Conservation (phyloP, 2,797 vertebrate genomes). For the Brotogeris chrysoptera region DNA sequence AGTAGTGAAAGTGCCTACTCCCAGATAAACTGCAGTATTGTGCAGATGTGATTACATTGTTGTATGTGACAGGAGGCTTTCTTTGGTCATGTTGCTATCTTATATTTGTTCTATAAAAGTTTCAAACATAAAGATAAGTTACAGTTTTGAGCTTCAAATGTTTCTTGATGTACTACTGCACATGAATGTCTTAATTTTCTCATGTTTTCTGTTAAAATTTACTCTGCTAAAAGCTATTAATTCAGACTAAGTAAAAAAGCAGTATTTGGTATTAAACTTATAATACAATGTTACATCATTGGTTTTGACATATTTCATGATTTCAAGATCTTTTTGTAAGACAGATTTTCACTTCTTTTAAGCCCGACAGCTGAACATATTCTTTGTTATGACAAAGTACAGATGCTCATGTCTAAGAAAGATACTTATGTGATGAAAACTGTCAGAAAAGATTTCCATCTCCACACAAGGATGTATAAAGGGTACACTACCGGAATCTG, state of each 20-base stretch:
- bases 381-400: background rate
- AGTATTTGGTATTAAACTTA: background rate
- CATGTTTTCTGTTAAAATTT: background rate
- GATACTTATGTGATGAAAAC: background rate
- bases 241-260: background rate
- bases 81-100: background rate
- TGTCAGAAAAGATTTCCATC: background rate
- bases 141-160: background rate
- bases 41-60: background rate
- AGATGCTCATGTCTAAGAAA: background rate
- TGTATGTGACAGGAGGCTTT: background rate
- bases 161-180: background rate
- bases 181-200: background rate
- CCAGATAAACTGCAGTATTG: background rate
- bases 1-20: background rate
- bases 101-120: background rate
- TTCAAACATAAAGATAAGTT: background rate
- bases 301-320: background rate
- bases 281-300: background rate
- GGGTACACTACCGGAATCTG: background rate
- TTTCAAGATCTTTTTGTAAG: background rate
- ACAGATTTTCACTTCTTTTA: conserved; percentile 1
- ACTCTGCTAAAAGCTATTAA: background rate
- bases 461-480: background rate
- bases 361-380: background rate